Conservation (phyloP, 2,888 invertebrate species). For the Cabera pusaria region DNA sequence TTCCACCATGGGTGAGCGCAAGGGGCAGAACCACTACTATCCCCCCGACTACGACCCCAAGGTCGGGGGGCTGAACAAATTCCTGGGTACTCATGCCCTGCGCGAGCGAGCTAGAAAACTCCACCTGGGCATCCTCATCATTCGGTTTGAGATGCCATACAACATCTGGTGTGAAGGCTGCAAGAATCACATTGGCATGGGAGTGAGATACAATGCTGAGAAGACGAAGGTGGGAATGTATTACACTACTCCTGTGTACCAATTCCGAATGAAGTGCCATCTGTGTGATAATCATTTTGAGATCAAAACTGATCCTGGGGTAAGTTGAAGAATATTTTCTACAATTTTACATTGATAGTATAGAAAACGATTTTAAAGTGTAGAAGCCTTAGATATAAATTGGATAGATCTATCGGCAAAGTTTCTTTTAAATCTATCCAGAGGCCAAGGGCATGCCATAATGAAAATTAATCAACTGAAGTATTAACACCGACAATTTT, state of each 20-base stretch:
- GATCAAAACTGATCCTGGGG: slow-evolving; percentile 98
- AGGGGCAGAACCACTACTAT: slow-evolving; percentile 98
- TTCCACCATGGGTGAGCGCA: slow-evolving; percentile 96
- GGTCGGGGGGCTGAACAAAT: slow-evolving; percentile 97
- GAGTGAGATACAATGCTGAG: slow-evolving; percentile 98
- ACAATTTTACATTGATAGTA: too few species aligned
- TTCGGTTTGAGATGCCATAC: slow-evolving; percentile 99
- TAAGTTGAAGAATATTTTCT: slow-evolving; percentile 65
- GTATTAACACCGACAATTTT: too few species aligned
- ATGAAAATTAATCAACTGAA: too few species aligned
- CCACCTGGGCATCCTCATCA: slow-evolving; percentile 96
- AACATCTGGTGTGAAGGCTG: slow-evolving; percentile 99
- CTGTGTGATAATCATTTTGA: slow-evolving; percentile 98
- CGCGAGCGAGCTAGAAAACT: slow-evolving; percentile 98
- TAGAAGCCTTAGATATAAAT: too few species aligned
- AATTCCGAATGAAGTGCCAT: slow-evolving; percentile 99
- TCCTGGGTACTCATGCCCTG: slow-evolving; percentile 96
- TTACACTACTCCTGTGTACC: slow-evolving; percentile 98
- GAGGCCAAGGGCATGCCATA: too few species aligned
- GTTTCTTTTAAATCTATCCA: too few species aligned
- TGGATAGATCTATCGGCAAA: too few species aligned
- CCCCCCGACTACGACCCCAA: slow-evolving; percentile 99
- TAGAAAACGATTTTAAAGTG: too few species aligned
- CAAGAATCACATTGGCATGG: slow-evolving; percentile 99
- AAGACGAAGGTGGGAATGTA: slow-evolving; percentile 98